These are phyloP conservation scores for Porites rus DNA, from an alignment of 92 coral and sea anemone genomes.

Conservation along the genomic window DNA sequence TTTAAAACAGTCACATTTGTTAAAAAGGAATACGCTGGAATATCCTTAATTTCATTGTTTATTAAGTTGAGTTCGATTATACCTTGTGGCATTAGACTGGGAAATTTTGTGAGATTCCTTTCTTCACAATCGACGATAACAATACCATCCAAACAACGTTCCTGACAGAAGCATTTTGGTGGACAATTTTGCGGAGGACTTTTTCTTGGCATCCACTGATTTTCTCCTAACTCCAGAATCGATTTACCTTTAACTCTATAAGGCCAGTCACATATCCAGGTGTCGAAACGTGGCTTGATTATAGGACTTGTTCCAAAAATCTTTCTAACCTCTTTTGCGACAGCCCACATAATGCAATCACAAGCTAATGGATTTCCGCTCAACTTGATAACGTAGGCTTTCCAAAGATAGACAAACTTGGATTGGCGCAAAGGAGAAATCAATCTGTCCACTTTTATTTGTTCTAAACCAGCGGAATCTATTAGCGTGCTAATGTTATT, in stretches of 20 bases:
- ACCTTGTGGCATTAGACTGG: constrained; percentile 65
- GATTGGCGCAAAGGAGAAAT: constrained; percentile 2
- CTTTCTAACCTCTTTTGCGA: constrained; percentile 14
- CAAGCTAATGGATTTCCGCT: constrained; percentile 67
- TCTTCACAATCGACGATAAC: constrained; percentile 47
- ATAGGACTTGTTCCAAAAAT: not conserved
- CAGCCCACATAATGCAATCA: constrained; percentile 45
- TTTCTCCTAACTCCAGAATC: constrained; percentile 30
- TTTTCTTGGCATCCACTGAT: constrained; percentile 23
- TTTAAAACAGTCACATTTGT: constrained; percentile 50
- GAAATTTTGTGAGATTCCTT: constrained; percentile 52
- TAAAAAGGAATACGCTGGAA: constrained; percentile 42
- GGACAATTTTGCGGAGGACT: constrained; percentile 49
- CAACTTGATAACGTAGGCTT: constrained; percentile 47
- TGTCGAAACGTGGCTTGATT: constrained; percentile 34
- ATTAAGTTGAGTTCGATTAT: constrained; percentile 57
- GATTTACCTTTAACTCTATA: constrained; percentile 25
- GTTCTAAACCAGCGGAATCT: constrained; percentile 25
- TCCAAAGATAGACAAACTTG: constrained; percentile 39
- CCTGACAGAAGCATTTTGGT: constrained; percentile 45
- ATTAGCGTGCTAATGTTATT: constrained; percentile 27
- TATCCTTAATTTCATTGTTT: constrained; percentile 50
- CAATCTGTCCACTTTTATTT: constrained; percentile 8
- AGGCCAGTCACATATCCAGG: constrained; percentile 74
- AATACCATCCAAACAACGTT: constrained; percentile 42